Evolutionary conservation across 2,797 vertebrate genomes (phyloP), one percentile per base, ranked within the genome.

Genomic region (Myotis planiceps): DNA sequence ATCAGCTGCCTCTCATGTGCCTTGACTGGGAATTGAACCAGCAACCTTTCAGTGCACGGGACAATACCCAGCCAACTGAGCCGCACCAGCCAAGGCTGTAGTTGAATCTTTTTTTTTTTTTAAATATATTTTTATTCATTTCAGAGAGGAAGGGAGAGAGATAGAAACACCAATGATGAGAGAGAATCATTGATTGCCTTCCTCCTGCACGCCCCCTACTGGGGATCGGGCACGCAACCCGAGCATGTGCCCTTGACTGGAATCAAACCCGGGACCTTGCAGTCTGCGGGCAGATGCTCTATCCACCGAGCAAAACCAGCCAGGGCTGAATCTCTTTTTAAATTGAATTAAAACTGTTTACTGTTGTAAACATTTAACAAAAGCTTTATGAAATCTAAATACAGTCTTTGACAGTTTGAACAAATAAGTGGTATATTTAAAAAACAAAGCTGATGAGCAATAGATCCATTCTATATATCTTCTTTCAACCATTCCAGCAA

Each of bases 361-460:
- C 99, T 98, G 97, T 98, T 99, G 99, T 99, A 99, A 99, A 99
- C 99, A 99, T 99, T 99, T 99, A 99, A 99, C 98, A 98, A 98
- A 99, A 99, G 98, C 97, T 98, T 98, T 98, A 98, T 98, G 98
- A 99, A 98, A 97, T 98, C 98, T 98, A 98, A 98, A 98, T 99
- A 98, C 98, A 98, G 12, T 29, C 27, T 60, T 60, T 29, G 55
- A 60, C 13, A 29, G 99, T 93, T 99, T 95, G 98, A 97, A 98
- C 97, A 98, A 99, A 98, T 98, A 99, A 98, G 98, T 98, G 98
- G 98, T 98, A 99, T 98, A 98, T 99, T 97, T 98, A 97, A 97
- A 98, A 98, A 98, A 98, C 98, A 98, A 99, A 98, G 98, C 98
- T 98, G 98, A 99, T 96, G 96, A 99, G 98, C 98, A 98, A 51